Percentiles rank a stretch among this genome's conserved stretches.
These are phyloP conservation scores for Eumaeus atala DNA, from an alignment of 1,140 invertebrate species.

Conservation along the genomic window DNA sequence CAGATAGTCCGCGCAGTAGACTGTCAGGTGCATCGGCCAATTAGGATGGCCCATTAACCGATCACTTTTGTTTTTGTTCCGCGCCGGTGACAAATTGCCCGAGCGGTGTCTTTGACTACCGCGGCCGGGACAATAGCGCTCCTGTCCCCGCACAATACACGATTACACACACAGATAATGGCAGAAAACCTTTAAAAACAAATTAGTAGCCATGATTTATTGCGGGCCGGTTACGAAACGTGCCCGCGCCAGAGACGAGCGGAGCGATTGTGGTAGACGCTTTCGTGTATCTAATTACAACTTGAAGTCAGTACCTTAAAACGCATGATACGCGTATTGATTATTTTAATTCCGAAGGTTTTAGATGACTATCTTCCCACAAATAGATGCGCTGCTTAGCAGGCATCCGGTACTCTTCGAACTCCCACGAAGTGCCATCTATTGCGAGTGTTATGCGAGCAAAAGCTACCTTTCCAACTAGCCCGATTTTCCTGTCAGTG, in stretches of 20 bases:
- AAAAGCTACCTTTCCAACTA: no score
- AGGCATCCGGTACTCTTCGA: no score
- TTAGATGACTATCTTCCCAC: no score
- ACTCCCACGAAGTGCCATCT: no score
- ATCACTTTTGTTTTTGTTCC: slow-evolving; percentile 48
- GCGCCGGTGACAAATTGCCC: slow-evolving; percentile 57
- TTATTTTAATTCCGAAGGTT: no score
- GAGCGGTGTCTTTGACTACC: slow-evolving; percentile 42
- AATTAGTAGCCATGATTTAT: slow-evolving; percentile 72
- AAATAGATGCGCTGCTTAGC: no score
- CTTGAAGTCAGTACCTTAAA: no score
- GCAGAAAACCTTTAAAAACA: slow-evolving; percentile 70
- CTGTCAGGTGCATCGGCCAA: not conserved
- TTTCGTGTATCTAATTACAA: slow-evolving; percentile 20
- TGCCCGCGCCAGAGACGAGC: slow-evolving; percentile 2
- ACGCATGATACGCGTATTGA: no score
- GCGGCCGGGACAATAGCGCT: slow-evolving; percentile 40
- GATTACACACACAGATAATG: slow-evolving; percentile 55
- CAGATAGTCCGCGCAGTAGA: not conserved
- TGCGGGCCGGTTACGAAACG: slow-evolving; percentile 48
- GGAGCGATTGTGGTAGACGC: slow-evolving; percentile 25
- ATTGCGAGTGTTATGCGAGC: no score
- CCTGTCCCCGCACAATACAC: slow-evolving; percentile 51
- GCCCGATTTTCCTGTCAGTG: no score
- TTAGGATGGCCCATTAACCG: slow-evolving; percentile 1